Base-by-base conservation (phyloP, 2,888 invertebrate genomes). In the Coelopa pilipes region DNA sequence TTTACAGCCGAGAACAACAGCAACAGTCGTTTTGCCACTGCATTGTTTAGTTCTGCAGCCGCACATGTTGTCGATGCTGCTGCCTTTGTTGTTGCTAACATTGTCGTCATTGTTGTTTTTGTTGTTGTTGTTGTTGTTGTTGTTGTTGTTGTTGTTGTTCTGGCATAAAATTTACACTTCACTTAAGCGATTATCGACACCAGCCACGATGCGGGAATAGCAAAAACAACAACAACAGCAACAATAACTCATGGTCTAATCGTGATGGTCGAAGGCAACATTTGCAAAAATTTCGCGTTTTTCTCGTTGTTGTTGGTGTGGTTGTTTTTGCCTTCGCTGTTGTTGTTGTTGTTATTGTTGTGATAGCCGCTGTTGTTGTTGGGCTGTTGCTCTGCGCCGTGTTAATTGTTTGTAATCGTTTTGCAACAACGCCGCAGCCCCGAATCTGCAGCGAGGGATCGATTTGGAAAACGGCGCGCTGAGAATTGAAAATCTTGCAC, bases 191-290 rank as follows among this genome's bases (percentile, higher is more conserved):
- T 76, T 76, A 77, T 72, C 76, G 76, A 75, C 73, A 76, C 74
- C 75, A 77, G 76, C 74, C 63, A 57, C n/a, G 57, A 12, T 57
- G 55, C 12, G 19, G 19, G 34, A 34, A 34, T 34, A 34, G 10
- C 53, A 53, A 53, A 3, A 53, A 17, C n/a, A 69, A 45, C 53
- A 71, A 45, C 17, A 34, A 19, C 15, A 59, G 66, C 73, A 72
- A 59, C 57, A 76, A 75, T 76, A 77, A 76, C 73, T 77, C 73
- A 77, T 11, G 13, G 10, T 10, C 10, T 53, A 73, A 77, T 68
- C 2, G 3, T 15, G 19, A 7, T 24, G 4, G 19, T 60, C 10
- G n/a, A n/a, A n/a, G n/a, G 53, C 53, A 34, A 34, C 7, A 34
- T 34, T 34, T 34, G 34, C 34, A 34, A 34, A 34, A 34, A 34